Evolutionary conservation across 2,797 vertebrate genomes (phyloP).

Genomic region (Uromys caudimaculatus): DNA sequence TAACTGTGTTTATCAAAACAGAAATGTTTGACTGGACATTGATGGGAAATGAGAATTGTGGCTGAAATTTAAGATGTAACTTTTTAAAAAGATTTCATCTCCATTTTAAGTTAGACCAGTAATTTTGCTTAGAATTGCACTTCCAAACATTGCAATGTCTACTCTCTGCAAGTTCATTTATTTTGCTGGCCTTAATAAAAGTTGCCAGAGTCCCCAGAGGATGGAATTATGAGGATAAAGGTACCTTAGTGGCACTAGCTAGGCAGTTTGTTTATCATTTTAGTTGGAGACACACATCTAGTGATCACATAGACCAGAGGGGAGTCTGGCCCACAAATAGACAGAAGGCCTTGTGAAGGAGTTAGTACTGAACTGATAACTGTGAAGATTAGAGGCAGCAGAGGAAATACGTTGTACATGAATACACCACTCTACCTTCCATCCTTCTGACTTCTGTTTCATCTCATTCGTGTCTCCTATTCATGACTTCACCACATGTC

Average conservation of each 20-base stretch:
- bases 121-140: slow-evolving; percentile 34
- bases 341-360: neutral
- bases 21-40: slow-evolving; percentile 69
- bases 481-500: neutral
- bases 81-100: slow-evolving; percentile 20
- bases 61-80: slow-evolving; percentile 60
- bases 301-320: neutral
- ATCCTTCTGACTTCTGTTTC: neutral
- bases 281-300: neutral
- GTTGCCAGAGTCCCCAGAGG: neutral
- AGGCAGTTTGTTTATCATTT: neutral
- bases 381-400: neutral
- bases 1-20: slow-evolving; percentile 76
- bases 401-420: neutral
- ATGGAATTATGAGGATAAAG: slow-evolving; percentile 2
- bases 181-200: slow-evolving; percentile 34
- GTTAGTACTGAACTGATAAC: neutral
- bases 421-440: neutral
- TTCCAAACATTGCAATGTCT: neutral
- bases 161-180: neutral
- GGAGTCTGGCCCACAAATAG: neutral
- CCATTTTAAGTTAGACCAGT: slow-evolving; percentile 19
- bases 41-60: slow-evolving; percentile 66
- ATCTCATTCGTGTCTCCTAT: neutral
- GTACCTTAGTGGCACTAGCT: neutral